phyloP scores from a whole-genome alignment of 1,140 invertebrate species.

The Pogonognathellus flavescens region DNA sequence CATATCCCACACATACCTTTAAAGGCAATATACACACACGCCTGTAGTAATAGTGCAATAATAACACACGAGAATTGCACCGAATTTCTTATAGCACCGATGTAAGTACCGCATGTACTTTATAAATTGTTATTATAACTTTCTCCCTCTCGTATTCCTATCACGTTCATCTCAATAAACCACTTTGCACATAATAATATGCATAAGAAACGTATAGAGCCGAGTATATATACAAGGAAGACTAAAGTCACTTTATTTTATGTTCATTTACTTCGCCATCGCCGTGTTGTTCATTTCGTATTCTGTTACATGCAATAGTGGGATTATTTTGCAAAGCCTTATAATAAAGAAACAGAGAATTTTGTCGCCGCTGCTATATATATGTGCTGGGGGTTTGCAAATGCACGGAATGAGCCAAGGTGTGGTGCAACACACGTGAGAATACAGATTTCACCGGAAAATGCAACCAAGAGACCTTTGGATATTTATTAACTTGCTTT shows the following conservation, averaged over 20 bases:
- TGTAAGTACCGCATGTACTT: too few relatives aligned
- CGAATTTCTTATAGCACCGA: too few relatives aligned
- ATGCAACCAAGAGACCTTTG: constrained; percentile 17
- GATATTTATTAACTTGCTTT: constrained; percentile 10
- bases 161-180: not conserved
- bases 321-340: not conserved
- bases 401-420: not conserved
- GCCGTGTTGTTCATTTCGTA: constrained; percentile 9
- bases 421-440: not conserved
- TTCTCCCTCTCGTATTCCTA: too few relatives aligned
- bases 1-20: too few relatives aligned
- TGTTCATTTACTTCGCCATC: not conserved
- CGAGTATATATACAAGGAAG: not conserved
- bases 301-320: constrained; percentile 11
- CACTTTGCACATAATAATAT: constrained; percentile 20
- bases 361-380: too few relatives aligned
- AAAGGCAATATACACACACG: too few relatives aligned
- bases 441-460: constrained; percentile 12
- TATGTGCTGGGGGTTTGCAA: too few relatives aligned
- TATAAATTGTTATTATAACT: too few relatives aligned
- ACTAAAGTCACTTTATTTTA: not conserved
- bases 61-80: too few relatives aligned
- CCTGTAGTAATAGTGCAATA: too few relatives aligned
- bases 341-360: not conserved
- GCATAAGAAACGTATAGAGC: not conserved